phyloP scores from a whole-genome alignment of 2,888 invertebrate genomes.

The Acanthosepion pharaonis region DNA sequence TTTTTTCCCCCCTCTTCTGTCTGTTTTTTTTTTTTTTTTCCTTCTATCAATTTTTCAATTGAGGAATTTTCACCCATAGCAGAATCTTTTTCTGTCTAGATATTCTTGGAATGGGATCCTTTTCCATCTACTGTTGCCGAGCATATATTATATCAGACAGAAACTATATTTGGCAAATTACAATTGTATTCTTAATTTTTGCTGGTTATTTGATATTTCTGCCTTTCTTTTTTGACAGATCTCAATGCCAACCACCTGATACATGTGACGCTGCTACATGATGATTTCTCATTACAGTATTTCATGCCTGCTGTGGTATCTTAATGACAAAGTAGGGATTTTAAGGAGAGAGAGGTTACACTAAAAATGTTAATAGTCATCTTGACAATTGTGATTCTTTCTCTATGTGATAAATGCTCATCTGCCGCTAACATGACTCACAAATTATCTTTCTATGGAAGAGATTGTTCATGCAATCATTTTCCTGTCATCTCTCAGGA shows the following conservation, averaged over 20 bases:
- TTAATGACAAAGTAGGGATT: constrained; percentile 49
- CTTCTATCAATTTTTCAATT: no score
- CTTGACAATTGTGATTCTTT: background rate
- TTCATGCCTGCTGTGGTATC: constrained; percentile 82
- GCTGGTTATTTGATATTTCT: background rate
- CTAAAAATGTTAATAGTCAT: background rate
- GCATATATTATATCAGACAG: no score
- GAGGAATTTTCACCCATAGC: no score
- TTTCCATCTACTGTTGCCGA: background rate
- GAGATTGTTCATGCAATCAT: no score
- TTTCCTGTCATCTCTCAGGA: no score
- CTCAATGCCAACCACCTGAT: constrained; percentile 84
- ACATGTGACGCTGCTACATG: constrained; percentile 84
- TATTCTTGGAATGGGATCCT: no score
- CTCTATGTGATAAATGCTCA: background rate
- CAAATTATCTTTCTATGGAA: no score
- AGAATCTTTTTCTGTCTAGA: no score
- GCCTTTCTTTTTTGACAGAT: constrained; percentile 75
- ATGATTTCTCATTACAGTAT: constrained; percentile 85
- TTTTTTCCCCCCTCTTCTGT: no score
- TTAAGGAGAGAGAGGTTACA: background rate
- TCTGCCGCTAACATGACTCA: background rate
- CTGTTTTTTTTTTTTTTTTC: no score
- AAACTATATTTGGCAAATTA: no score
- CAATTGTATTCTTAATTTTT: background rate